Evolutionary conservation across 2,797 vertebrate genomes (phyloP).

Genomic region (Polyboroides typus): DNA sequence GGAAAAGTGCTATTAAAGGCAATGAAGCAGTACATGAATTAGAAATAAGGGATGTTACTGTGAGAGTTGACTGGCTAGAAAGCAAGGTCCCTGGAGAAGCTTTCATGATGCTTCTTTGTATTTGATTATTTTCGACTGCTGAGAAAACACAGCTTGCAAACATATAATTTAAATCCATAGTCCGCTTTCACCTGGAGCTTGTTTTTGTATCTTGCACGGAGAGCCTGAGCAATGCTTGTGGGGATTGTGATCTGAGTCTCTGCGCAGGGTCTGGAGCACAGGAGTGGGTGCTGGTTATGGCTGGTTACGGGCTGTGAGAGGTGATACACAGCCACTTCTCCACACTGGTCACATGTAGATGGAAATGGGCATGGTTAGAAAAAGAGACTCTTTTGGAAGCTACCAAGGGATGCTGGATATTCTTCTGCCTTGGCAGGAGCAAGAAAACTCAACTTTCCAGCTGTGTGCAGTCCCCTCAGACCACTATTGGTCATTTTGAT

Average conservation of each 20-base stretch:
- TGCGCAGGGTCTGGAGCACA: neutral
- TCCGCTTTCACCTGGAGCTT: neutral
- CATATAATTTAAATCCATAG: neutral
- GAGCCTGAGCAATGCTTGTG: neutral
- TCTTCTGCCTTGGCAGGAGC: neutral
- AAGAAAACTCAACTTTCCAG: neutral
- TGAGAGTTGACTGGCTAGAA: neutral
- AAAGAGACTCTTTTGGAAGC: neutral
- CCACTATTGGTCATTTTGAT: neutral
- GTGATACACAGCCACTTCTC: neutral
- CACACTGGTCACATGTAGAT: rapidly evolving
- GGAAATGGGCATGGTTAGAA: neutral
- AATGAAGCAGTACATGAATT: neutral
- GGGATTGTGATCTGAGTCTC: neutral
- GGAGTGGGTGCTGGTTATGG: neutral
- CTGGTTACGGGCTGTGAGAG: neutral
- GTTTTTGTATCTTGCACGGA: neutral
- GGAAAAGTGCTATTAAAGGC: neutral
- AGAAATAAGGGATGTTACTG: neutral
- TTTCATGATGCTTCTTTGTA: neutral
- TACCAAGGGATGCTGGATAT: neutral
- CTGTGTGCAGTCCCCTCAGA: neutral
- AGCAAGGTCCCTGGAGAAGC: neutral
- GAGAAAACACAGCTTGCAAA: neutral
- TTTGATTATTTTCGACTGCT: neutral